Base-by-base conservation (phyloP, 2,113 vertebrate species). In the Capricornis sumatraensis region DNA sequence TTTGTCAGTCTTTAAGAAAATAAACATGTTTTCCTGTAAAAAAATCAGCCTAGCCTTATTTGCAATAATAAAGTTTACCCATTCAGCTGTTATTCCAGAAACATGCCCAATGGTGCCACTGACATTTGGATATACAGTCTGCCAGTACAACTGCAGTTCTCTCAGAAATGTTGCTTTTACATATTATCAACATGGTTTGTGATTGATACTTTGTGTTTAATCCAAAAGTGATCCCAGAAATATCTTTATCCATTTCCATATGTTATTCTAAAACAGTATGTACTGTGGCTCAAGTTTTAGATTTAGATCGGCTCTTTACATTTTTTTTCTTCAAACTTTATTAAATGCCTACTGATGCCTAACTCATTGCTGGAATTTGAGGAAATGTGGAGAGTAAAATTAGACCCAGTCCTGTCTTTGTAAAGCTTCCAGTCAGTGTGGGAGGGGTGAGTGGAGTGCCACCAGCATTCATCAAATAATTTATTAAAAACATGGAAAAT, bases 1-100 rank as follows among this genome's bases (percentile, higher is more conserved):
- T 93, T 94, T 55, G 50, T 17, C 33, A 83, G 86, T 78, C 14
- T 90, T 90, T 52, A 67, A 62, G 58, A 43, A 36, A 71, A 84
- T 81, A 92, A 23, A 62, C 16, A 45, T 10, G 7, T 36, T 87
- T 87, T 87, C 19, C n/a, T 64, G 0, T 89, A 81, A 91, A 91
- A 62, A 23, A 40, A 62, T 88, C 52, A 81, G 7, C 55, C 27
- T 71, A 47, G 4, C 5, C 17, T 25, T 93, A 64, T 17, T 81
- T 76, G 14, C 52, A 93, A 60, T 62, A 81, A 85, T 58, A 13
- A 94, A 91, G 33, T 1, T 19, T 71, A 81, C 5, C 5, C 40
- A 87, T 58, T 58, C 12, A 64, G 19, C 33, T 28, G 57, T 40
- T 89, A 15, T 28, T 94, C 10, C 76, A 58, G 23, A 96, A 87